Percentiles rank a stretch among this genome's conserved stretches.
phyloP scores from a whole-genome alignment of 2,888 invertebrate genomes.

The Ormyrus thymus region DNA sequence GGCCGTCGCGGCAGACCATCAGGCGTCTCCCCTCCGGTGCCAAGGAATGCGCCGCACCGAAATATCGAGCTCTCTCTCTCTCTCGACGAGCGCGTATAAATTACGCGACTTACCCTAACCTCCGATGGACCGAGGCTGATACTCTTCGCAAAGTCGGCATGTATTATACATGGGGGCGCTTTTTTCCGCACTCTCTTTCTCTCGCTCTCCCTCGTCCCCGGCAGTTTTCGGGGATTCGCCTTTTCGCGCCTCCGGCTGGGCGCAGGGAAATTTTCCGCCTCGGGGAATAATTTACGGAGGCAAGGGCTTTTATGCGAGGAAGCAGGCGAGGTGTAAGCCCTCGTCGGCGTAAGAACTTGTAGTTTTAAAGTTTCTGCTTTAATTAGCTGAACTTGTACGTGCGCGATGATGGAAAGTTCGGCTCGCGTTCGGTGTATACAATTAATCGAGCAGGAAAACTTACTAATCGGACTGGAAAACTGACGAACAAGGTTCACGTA shows the following conservation, averaged over 20 bases:
- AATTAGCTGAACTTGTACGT: too few relatives aligned
- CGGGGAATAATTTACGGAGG: not conserved
- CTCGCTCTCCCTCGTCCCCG: not conserved
- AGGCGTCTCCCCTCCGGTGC: constrained; percentile 48
- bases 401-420: too few relatives aligned
- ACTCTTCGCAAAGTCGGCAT: not conserved
- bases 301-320: not conserved
- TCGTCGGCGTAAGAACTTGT: too few relatives aligned
- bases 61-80: constrained; percentile 39
- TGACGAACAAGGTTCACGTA: too few relatives aligned
- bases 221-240: not conserved
- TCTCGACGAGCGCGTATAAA: constrained; percentile 34
- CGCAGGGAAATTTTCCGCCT: not conserved
- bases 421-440: too few relatives aligned
- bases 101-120: constrained; percentile 34
- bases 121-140: constrained; percentile 40
- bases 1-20: constrained; percentile 53
- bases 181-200: constrained; percentile 24
- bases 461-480: too few relatives aligned
- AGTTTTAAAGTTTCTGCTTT: too few relatives aligned
- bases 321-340: not conserved
- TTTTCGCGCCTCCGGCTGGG: constrained; percentile 5
- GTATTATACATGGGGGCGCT: constrained; percentile 1
- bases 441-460: too few relatives aligned
- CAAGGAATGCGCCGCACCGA: constrained; percentile 53